These are phyloP conservation scores for Drosophila bunnanda DNA, from an alignment of 2,888 invertebrate species.

Conservation along the genomic window DNA sequence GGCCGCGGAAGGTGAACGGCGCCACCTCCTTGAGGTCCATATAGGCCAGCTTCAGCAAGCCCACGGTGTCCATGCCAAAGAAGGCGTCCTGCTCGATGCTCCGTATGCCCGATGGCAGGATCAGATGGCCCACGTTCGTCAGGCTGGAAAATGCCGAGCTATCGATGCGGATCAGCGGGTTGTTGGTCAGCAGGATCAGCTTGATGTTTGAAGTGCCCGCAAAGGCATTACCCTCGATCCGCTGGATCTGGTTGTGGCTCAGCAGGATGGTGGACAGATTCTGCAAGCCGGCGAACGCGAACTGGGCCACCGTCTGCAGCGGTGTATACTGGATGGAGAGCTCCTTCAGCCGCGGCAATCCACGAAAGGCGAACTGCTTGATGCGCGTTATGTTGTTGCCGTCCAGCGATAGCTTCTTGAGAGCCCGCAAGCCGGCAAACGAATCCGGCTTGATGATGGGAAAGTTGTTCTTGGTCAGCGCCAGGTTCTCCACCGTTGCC, in stretches of 20 bases:
- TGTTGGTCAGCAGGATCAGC: constrained; percentile 92
- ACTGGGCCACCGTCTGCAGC: constrained; percentile 91
- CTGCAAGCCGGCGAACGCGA: constrained; percentile 93
- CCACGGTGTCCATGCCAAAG: constrained; percentile 92
- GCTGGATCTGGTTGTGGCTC: constrained; percentile 89
- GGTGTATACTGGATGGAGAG: constrained; percentile 95
- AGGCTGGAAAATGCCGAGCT: constrained; percentile 93
- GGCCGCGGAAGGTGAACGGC: constrained; percentile 90
- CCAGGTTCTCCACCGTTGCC: constrained; percentile 92
- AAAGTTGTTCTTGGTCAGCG: constrained; percentile 94
- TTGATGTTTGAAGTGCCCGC: constrained; percentile 94
- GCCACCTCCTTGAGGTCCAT: constrained; percentile 92
- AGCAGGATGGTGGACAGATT: constrained; percentile 90
- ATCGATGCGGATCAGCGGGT: constrained; percentile 92
- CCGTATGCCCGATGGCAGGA: constrained; percentile 92
- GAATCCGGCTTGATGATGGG: constrained; percentile 92
- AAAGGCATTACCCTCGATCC: constrained; percentile 92
- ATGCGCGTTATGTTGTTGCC: constrained; percentile 94
- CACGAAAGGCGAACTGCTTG: constrained; percentile 94
- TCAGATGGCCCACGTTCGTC: constrained; percentile 92
- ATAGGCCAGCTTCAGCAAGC: constrained; percentile 91
- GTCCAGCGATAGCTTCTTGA: constrained; percentile 93
- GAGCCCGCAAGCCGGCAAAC: constrained; percentile 91
- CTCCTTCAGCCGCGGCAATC: constrained; percentile 90
- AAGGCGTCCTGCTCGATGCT: constrained; percentile 92